phyloP scores from a whole-genome alignment of 2,888 invertebrate species.

The Subacronicta megacephala region DNA sequence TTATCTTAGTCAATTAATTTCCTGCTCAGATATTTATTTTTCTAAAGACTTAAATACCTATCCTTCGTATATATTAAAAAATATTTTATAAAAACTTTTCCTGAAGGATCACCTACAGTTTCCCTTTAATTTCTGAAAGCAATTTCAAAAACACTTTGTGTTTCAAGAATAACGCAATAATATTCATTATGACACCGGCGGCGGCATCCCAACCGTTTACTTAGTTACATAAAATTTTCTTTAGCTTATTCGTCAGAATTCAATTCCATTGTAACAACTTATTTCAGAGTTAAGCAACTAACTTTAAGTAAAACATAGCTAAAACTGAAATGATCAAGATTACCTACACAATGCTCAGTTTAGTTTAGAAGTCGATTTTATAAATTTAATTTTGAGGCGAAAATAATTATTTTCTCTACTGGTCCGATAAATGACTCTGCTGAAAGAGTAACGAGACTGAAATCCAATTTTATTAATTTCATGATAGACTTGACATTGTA shows the following conservation, averaged over 20 bases:
- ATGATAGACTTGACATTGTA: too few species aligned
- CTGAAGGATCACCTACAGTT: not conserved
- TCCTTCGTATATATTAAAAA: not conserved
- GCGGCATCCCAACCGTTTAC: conserved; percentile 9
- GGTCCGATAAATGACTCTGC: not conserved
- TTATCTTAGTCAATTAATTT: too few species aligned
- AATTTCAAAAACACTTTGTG: not conserved
- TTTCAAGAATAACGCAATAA: conserved; percentile 13
- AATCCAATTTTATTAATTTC: too few species aligned
- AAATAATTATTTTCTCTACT: not conserved
- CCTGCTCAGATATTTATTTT: too few species aligned
- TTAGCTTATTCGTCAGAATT: conserved; percentile 22
- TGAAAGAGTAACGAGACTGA: not conserved
- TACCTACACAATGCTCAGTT: conserved; percentile 15
- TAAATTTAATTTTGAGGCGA: not conserved
- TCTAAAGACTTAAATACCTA: too few species aligned
- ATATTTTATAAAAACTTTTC: not conserved
- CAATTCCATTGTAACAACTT: conserved; percentile 24
- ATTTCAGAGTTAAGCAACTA: conserved; percentile 19
- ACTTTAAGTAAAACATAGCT: conserved; percentile 20
- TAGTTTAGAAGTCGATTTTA: conserved; percentile 21
- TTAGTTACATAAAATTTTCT: conserved; percentile 20
- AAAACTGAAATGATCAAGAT: conserved; percentile 16
- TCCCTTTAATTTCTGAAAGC: not conserved
- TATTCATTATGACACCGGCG: conserved; percentile 6